A percentile compares a stretch with the other conserved stretches of the same genome.
Evolutionary conservation across 2,888 invertebrate genomes (phyloP).

Genomic region (Adelphocoris suturalis): DNA sequence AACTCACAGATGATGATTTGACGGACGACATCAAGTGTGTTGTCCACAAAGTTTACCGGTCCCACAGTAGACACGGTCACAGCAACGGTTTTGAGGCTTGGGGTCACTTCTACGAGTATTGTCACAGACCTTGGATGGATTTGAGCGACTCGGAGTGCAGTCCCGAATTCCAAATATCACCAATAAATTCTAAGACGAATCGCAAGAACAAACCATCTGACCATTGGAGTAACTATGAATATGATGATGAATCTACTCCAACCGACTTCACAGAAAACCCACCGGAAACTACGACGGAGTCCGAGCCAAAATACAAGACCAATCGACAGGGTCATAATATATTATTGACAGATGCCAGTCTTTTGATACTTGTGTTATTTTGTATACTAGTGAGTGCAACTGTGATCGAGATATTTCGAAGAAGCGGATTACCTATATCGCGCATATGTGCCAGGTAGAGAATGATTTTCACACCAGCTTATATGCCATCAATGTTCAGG

Average conservation of each 20-base stretch:
- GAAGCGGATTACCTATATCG: neutral
- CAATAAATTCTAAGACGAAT: neutral
- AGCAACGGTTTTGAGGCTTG: constrained; percentile 41
- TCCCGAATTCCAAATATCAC: neutral
- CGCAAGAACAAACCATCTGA: neutral
- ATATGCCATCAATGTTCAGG: too few species aligned
- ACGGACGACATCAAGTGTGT: constrained; percentile 48
- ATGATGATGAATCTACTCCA: neutral
- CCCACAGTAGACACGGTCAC: constrained; percentile 1
- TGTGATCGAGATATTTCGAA: neutral
- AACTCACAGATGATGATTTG: neutral
- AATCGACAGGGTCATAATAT: neutral
- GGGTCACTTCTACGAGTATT: constrained; percentile 20
- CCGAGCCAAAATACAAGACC: neutral
- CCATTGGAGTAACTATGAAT: neutral
- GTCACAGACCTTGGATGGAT: constrained; percentile 31
- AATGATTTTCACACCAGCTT: neutral
- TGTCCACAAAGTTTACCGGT: constrained; percentile 15
- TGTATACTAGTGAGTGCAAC: neutral
- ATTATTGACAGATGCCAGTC: neutral
- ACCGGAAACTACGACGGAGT: neutral
- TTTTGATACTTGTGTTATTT: neutral
- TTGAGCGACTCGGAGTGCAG: constrained; percentile 5
- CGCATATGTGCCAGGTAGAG: neutral
- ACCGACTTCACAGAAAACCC: constrained; percentile 2